phyloP scores from a whole-genome alignment of 2,113 vertebrate species.

The Chauna torquata region DNA sequence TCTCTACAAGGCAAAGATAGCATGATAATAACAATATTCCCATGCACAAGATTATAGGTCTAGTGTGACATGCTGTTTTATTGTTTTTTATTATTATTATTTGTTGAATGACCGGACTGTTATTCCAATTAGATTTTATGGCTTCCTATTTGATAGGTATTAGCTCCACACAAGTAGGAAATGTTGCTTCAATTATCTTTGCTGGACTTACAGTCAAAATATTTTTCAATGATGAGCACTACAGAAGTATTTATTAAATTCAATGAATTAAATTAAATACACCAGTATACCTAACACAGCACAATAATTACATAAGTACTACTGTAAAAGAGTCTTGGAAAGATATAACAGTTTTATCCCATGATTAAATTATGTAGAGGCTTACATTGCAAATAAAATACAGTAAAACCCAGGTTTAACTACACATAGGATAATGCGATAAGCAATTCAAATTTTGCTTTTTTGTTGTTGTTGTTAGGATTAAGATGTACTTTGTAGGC shows the following conservation, averaged over 20 bases:
- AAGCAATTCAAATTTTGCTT: neutral
- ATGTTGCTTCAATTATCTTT: neutral
- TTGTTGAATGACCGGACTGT: neutral
- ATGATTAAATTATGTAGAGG: neutral
- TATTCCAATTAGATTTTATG: neutral
- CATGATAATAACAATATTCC: rapidly evolving
- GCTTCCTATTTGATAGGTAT: neutral
- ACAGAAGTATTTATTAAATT: neutral
- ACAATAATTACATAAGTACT: neutral
- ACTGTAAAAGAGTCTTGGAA: neutral
- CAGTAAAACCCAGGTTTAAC: neutral
- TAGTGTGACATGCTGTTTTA: neutral
- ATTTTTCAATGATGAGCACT: neutral
- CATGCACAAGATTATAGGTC: neutral
- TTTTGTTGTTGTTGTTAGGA: too few relatives aligned
- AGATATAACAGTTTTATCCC: neutral
- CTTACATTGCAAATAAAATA: neutral
- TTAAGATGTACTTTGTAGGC: neutral
- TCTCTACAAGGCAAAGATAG: neutral
- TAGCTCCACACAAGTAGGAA: neutral
- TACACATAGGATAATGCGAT: rapidly evolving
- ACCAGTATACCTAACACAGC: neutral
- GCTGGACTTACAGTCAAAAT: neutral
- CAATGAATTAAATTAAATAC: neutral
- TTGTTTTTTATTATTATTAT: neutral